phyloP scores from a whole-genome alignment of 2,888 invertebrate genomes.

The Hydrotaea diabolus region DNA sequence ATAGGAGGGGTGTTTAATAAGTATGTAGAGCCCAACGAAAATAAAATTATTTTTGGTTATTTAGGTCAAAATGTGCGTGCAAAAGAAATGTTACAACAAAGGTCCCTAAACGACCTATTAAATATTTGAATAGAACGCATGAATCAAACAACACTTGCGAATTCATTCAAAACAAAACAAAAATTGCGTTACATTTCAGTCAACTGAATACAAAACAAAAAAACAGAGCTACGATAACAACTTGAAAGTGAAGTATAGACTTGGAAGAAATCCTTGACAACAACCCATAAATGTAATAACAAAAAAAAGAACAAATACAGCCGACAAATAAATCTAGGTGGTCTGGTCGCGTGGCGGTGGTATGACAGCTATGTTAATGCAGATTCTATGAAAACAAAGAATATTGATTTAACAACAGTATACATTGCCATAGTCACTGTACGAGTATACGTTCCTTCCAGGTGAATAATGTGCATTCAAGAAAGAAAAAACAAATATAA shows the following conservation, averaged over 20 bases:
- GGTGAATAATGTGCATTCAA: not conserved
- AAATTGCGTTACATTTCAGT: not conserved
- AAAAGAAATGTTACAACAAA: conserved; percentile 20
- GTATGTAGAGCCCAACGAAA: not conserved
- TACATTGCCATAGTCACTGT: not conserved
- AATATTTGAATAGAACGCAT: conserved; percentile 22
- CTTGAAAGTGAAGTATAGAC: conserved; percentile 35
- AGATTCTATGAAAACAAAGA: conserved; percentile 39
- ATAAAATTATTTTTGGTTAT: not conserved
- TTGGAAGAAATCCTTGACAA: conserved; percentile 47
- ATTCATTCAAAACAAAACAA: not conserved
- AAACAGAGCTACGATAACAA: not conserved
- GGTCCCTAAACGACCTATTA: conserved; percentile 21
- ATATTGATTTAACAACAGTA: conserved; percentile 63
- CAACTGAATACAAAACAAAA: conserved; percentile 38
- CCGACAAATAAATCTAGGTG: not conserved
- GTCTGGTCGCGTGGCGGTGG: not conserved
- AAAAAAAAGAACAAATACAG: not conserved
- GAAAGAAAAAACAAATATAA: no score
- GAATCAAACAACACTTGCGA: not conserved
- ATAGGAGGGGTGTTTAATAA: no score
- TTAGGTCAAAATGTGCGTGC: conserved; percentile 50
- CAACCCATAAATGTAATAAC: conserved; percentile 19
- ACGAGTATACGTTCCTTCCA: no score
- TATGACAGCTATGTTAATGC: conserved; percentile 53